Evolutionary conservation across 1,140 invertebrate genomes (phyloP).

Genomic region (Pachypeltis micranthus): DNA sequence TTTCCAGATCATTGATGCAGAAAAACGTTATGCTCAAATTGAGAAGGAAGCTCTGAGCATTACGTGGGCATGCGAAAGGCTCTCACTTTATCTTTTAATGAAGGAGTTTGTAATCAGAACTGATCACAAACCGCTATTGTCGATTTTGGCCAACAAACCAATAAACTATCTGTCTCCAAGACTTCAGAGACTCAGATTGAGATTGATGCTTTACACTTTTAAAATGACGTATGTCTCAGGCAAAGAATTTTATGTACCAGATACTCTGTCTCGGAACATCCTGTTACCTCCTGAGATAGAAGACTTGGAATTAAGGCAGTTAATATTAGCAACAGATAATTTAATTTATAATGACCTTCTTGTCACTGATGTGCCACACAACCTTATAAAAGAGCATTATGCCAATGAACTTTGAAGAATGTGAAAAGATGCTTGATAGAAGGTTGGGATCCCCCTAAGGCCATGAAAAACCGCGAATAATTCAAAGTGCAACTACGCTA

Average conservation of each 20-base stretch:
- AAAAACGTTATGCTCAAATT: slow-evolving; percentile 23
- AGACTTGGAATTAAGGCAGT: too few species aligned
- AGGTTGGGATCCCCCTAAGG: too few species aligned
- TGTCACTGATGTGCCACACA: background rate
- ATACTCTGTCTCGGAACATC: background rate
- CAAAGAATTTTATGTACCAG: background rate
- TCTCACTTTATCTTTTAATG: slow-evolving; percentile 25
- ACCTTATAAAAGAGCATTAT: background rate
- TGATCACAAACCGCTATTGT: slow-evolving; percentile 32
- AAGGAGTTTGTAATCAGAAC: slow-evolving; percentile 31
- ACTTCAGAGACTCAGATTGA: background rate
- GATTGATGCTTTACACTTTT: background rate
- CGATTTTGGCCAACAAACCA: slow-evolving; percentile 24
- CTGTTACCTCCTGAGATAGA: background rate
- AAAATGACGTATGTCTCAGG: background rate
- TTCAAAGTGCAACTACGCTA: too few species aligned
- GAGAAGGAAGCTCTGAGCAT: slow-evolving; percentile 29
- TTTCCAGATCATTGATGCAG: background rate
- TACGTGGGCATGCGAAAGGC: slow-evolving; percentile 22
- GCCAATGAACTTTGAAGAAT: background rate
- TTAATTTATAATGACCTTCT: background rate
- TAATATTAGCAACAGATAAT: too few species aligned
- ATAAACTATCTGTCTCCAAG: background rate
- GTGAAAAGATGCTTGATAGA: background rate
- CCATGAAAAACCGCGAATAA: too few species aligned